Evolutionary conservation across 2,113 vertebrate genomes (phyloP).

Genomic region (Eudyptes chrysolophus): DNA sequence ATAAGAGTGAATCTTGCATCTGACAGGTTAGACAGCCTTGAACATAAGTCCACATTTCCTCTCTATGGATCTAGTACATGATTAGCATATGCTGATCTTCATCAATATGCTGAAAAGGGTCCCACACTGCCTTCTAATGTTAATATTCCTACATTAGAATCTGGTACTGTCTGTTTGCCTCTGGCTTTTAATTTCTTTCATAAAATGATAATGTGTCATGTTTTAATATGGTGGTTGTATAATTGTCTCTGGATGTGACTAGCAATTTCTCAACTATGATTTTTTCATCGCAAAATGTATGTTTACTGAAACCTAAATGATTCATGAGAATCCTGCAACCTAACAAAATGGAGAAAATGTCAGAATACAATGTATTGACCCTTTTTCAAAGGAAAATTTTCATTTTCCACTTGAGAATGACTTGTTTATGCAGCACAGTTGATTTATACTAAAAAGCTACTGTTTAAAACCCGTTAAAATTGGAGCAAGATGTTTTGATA

Average conservation of each 20-base stretch:
- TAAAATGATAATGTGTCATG: background rate
- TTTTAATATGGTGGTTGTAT: background rate
- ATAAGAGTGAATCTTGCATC: background rate
- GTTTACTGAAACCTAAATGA: background rate
- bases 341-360: background rate
- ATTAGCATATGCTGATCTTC: background rate
- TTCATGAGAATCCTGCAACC: background rate
- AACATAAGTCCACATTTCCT: background rate
- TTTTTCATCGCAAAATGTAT: background rate
- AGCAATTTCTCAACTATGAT: background rate
- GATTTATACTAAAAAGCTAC: background rate
- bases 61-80: background rate
- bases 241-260: background rate
- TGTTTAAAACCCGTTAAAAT: background rate
- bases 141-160: background rate
- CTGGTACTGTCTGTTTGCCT: background rate
- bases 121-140: background rate
- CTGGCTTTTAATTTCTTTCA: constrained; percentile 35
- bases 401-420: background rate
- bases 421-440: background rate
- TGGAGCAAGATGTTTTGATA: background rate
- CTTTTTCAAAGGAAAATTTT: background rate
- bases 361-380: background rate
- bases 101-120: background rate
- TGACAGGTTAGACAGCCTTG: background rate